These are phyloP conservation scores for Hippolais icterina DNA, from an alignment of 2,113 vertebrate species.

Conservation along the genomic window DNA sequence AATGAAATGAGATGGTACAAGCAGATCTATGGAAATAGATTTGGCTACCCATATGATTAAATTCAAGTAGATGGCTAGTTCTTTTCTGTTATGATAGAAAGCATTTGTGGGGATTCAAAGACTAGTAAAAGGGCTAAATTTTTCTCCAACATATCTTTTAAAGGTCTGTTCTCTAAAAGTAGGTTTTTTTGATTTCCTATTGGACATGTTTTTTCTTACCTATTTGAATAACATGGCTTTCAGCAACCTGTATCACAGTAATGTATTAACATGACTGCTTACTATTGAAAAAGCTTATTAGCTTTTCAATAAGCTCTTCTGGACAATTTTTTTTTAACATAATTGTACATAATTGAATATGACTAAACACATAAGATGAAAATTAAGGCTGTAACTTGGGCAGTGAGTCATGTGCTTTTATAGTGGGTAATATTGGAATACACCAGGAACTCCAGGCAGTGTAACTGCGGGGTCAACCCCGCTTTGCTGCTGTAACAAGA, in stretches of 20 bases:
- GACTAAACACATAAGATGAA: neutral
- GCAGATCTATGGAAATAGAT: neutral
- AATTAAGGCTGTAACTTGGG: neutral
- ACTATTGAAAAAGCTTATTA: neutral
- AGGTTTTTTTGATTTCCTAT: neutral
- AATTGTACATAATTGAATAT: neutral
- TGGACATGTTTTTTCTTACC: neutral
- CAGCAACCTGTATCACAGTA: neutral
- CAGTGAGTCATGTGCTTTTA: neutral
- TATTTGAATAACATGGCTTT: neutral
- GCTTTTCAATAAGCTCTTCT: neutral
- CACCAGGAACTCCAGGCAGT: neutral
- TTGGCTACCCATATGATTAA: neutral
- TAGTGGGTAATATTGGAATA: neutral
- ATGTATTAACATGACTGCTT: neutral
- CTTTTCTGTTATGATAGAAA: neutral
- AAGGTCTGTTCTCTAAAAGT: neutral
- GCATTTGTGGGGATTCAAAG: neutral
- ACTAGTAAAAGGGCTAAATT: neutral
- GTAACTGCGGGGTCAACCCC: fast-evolving
- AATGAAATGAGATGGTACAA: neutral
- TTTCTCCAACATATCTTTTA: neutral
- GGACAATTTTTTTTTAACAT: neutral
- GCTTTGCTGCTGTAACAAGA: neutral
- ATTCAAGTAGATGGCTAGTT: neutral